Evolutionary conservation across 2,113 vertebrate species (phyloP), one percentile per base, ranked within the genome.

Genomic region (Heliornis fulica): DNA sequence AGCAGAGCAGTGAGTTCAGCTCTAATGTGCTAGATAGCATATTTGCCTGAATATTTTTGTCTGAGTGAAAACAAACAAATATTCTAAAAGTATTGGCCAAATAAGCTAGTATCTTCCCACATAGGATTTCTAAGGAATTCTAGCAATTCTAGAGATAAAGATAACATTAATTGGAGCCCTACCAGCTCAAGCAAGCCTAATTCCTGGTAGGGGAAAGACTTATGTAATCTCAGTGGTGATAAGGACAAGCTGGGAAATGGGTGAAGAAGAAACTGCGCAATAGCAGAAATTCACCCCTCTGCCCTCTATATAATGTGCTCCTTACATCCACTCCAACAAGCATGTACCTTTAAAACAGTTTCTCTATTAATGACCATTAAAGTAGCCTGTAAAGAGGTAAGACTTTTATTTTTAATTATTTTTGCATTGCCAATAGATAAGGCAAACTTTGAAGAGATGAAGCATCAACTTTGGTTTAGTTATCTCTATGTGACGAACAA

Each of bases 121-220:
- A 50, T 3, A 29, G 12, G 71, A 92, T 93, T 94, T 95, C 68
- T 64, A 66, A 92, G 56, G 91, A 88, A 91, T 95, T 87, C 50
- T 63, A 85, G 34, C 28, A 65, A 83, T 90, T 94, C 38, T 80
- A 83, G 82, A 93, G 59, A 91, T 63, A 94, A 90, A 86, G 86
- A 93, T 76, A 86, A 61, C 18, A 59, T 76, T 80, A 90, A 65
- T 29, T 93, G 84, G 66, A 94, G 18, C 21, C 28, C 10, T 89
- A 59, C 34, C 38, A 93, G 59, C 34, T 77, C 77, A 96, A 94
- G 63, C 38, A 83, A 93, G 38, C 8, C 50, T 38, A 69, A 0
- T 53, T 95, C 63, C 64, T 83, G 56, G 10, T 7, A 85, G 59
- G 41, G 10, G 5, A 80, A 83, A 76, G n/a, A 61, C 50, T 82